Base-by-base conservation (phyloP, 2,113 vertebrate genomes). In the Semicossyphus pulcher region DNA sequence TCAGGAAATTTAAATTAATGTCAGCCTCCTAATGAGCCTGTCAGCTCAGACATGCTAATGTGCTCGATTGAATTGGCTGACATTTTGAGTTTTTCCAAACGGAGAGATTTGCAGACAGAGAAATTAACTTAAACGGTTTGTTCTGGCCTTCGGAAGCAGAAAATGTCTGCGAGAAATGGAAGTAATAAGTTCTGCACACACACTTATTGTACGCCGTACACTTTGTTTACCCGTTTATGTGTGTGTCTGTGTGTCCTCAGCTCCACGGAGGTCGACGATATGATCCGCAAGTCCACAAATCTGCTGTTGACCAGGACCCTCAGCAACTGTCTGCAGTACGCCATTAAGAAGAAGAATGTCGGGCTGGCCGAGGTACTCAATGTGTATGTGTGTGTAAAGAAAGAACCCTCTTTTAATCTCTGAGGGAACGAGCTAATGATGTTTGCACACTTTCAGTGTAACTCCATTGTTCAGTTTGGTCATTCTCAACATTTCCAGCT, bases 211-310 rank as follows among this genome's bases (percentile, higher is more conserved):
- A 45, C 42, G 26, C 20, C 15, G 0, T 36, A 26, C 5, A 45
- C 10, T 79, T 26, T 70, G 5, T 53, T 3, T 70, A 9, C 75
- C 15, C 81, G 18, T 71, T 23, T 65, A 23, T 63, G 48, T 62
- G n/a, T 49, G 8, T 63, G 26, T 67, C 29, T 84, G 34, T 64
- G 39, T 76, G 29, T 67, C 32, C 36, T 25, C 89, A 99, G 98
- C 76, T 98, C 98, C 63, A 98, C 98, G 0, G 98, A 99, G 85
- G 91, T 99, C 0, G 98, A 99, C 5, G 97, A 99, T 75, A 98
- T 99, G 97, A 99, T 99, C 79, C 92, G 97, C 58, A 99, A 99
- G 89, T 99, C 98, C 1, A 99, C 97, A 0, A 99, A 99, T 21
- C 91, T 99, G 70, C 87, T 99, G 83, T 89, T 99, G 87, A 99